Percentiles rank a stretch among this genome's conserved stretches.
These are phyloP conservation scores for Nannobrachium achirus DNA, from an alignment of 2,113 vertebrate genomes.

Conservation along the genomic window DNA sequence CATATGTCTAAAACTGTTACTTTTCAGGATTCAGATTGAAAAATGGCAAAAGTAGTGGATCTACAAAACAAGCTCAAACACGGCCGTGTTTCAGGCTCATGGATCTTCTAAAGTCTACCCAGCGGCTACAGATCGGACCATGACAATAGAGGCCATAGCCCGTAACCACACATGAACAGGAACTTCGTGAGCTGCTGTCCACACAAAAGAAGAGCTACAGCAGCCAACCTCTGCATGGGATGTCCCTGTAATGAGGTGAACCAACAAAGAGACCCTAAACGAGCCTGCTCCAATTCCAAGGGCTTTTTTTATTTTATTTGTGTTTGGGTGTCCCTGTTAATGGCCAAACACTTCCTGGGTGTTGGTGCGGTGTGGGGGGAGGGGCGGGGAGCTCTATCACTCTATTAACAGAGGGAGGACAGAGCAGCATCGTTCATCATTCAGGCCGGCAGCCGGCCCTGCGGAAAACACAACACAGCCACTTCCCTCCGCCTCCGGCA, in stretches of 20 bases:
- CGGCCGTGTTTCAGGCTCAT: no score
- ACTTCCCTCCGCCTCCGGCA: slow-evolving; percentile 28
- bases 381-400: slow-evolving; percentile 59
- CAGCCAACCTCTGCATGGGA: no score
- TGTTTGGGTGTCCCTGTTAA: slow-evolving; percentile 56
- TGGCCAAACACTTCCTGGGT: slow-evolving; percentile 65
- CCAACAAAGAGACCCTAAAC: slow-evolving; percentile 42
- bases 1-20: no score
- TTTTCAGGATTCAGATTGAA: no score
- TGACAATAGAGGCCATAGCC: no score
- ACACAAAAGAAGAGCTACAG: no score
- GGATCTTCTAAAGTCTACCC: no score
- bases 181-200: no score
- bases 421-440: slow-evolving; percentile 71
- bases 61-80: no score
- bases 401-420: slow-evolving; percentile 74
- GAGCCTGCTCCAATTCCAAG: slow-evolving; percentile 49
- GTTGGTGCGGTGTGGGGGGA: slow-evolving; percentile 26
- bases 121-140: no score
- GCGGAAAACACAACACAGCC: slow-evolving; percentile 58
- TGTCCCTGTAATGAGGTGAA: slow-evolving; percentile 32
- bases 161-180: no score
- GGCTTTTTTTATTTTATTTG: slow-evolving; percentile 28
- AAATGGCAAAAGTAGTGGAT: no score
- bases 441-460: slow-evolving; percentile 40